Conservation (phyloP, 2,113 vertebrate species). For the Calyptommatus sinebrachiatus region DNA sequence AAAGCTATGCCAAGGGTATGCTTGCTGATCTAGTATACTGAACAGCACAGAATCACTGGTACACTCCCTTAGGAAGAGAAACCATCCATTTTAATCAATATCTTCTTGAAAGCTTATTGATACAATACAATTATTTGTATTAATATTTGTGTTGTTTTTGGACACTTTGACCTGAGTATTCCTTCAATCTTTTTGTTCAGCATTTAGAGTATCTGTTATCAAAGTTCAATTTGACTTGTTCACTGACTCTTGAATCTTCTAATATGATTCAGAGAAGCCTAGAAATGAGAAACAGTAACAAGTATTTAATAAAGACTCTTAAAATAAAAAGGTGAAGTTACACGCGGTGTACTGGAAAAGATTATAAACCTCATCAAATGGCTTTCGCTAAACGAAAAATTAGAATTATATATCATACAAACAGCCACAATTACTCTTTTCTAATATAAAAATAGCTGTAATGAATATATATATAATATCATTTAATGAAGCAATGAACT, state of each 20-base stretch:
- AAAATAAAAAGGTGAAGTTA: conserved; percentile 4
- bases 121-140: conserved; percentile 8
- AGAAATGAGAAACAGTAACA: background rate
- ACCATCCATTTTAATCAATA: conserved; percentile 21
- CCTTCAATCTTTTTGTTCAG: conserved; percentile 14
- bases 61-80: background rate
- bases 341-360: background rate
- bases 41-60: background rate
- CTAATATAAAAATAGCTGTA: background rate
- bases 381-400: conserved; percentile 3
- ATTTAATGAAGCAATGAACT: background rate
- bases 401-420: conserved; percentile 33
- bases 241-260: background rate
- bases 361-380: background rate
- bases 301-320: background rate
- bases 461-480: background rate
- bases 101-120: conserved; percentile 15
- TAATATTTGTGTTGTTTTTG: conserved; percentile 20
- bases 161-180: conserved; percentile 4
- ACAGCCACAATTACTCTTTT: background rate
- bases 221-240: background rate
- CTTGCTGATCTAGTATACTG: no score
- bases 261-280: background rate
- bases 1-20: no score
- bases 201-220: background rate